Conservation (phyloP, 1,140 invertebrate genomes). For the Tetragnatha versicolor region DNA sequence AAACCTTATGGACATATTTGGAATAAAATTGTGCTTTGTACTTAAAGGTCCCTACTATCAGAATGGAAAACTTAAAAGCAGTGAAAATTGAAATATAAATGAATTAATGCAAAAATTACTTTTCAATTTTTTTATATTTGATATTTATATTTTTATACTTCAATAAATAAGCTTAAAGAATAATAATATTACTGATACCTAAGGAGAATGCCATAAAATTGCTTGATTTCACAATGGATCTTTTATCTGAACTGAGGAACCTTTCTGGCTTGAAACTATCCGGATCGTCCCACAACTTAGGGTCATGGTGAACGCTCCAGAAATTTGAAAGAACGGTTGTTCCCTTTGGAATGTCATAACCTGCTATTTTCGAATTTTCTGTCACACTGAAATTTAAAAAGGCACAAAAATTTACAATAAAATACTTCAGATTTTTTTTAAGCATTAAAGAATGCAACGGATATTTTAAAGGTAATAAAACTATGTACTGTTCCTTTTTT, state of each 20-base stretch:
- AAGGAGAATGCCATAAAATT: constrained; percentile 60
- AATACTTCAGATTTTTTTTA: neutral
- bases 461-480: no score
- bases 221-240: constrained; percentile 52
- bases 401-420: neutral
- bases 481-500: no score
- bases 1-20: no score
- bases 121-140: neutral
- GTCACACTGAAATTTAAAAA: neutral
- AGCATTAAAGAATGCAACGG: no score
- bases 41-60: constrained; percentile 24
- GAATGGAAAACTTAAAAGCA: no score
- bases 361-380: neutral
- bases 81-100: no score
- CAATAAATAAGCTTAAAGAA: constrained; percentile 71
- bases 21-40: no score
- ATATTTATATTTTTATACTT: neutral
- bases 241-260: constrained; percentile 63
- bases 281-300: constrained; percentile 74
- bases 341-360: constrained; percentile 53
- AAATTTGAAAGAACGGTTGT: constrained; percentile 72
- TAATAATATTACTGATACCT: constrained; percentile 74
- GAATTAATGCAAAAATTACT: no score
- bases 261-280: constrained; percentile 75
- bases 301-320: constrained; percentile 74